Evolutionary conservation across 2,797 vertebrate genomes (phyloP), one percentile per base, ranked within the genome.

Genomic region (Sebastiscus albofasciatus): DNA sequence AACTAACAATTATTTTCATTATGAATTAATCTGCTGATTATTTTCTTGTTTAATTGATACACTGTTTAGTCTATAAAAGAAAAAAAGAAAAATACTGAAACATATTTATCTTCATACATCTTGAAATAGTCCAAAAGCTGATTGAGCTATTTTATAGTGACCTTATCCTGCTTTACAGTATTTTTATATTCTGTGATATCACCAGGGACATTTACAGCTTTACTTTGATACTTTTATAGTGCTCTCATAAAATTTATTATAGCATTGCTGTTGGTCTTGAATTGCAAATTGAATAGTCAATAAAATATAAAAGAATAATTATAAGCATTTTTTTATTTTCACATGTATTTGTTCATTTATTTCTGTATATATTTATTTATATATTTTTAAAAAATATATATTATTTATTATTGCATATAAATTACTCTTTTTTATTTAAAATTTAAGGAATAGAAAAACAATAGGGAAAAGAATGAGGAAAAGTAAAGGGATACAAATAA

Each of bases 181-280:
- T 2, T 67, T 71, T 54, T 12, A 56, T 42, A 31, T 65, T 56
- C 66, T 29, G 54, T 27, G 4, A 64, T 18, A 59, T 62, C 42
- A 66, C 6, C 27, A 60, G 29, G 69, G 26, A 24, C 34, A 46
- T 68, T 72, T 54, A 14, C 1, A 20, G 49, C 58, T 60, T 36
- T 13, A 20, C 39, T 56, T 52, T 71, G 39, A 77, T 60, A 33
- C 52, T 72, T 85, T 84, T 58, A 67, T 69, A 16, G 24, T 20
- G 24, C 26, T 39, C 13, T 67, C 2, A 1, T 82, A 14, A 68
- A 70, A 74, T 67, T 0, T 73, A 72, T 42, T 49, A 74, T 13
- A 26, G 24, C 42, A 24, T 73, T 62, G 64, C 26, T 29, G 6
- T 14, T 18, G 8, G 4, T 36, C 3, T 73, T 64, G 20, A 73